These are phyloP conservation scores for Bimastos eiseni DNA, from an alignment of 2,888 invertebrate species.

Conservation along the genomic window DNA sequence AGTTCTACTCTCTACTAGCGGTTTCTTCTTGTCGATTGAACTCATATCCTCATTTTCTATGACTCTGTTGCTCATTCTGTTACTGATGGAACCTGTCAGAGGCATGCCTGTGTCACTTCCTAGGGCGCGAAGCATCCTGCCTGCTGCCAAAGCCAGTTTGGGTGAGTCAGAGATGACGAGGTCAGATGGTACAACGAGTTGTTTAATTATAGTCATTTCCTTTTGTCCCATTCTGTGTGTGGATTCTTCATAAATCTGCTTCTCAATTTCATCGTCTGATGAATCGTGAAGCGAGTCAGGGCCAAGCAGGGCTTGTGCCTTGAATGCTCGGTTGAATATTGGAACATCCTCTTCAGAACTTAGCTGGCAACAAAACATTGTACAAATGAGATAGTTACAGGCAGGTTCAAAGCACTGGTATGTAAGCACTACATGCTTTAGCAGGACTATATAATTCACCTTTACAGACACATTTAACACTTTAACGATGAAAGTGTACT, in stretches of 20 bases:
- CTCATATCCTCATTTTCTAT: background rate
- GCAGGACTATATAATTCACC: background rate
- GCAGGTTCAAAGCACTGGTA: background rate
- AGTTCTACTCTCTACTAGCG: background rate
- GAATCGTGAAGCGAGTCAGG: conserved; percentile 25
- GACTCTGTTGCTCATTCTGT: background rate
- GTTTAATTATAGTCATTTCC: background rate
- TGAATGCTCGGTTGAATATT: conserved; percentile 50
- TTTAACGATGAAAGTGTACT: too few relatives aligned
- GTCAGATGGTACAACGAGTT: background rate
- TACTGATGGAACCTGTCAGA: background rate
- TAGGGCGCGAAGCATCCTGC: background rate
- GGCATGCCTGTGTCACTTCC: background rate
- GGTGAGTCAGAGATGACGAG: background rate
- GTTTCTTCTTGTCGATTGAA: background rate
- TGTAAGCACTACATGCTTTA: background rate
- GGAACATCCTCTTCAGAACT: conserved; percentile 56
- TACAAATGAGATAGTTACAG: background rate
- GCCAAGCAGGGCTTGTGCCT: background rate
- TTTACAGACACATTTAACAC: too few relatives aligned
- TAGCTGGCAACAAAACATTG: conserved; percentile 32
- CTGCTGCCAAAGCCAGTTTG: conserved; percentile 13
- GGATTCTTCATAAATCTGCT: background rate
- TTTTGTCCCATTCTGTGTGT: background rate
- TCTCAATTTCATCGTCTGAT: conserved; percentile 24